Evolutionary conservation across 1,140 invertebrate genomes (phyloP).

Genomic region (Dysdera silvatica): DNA sequence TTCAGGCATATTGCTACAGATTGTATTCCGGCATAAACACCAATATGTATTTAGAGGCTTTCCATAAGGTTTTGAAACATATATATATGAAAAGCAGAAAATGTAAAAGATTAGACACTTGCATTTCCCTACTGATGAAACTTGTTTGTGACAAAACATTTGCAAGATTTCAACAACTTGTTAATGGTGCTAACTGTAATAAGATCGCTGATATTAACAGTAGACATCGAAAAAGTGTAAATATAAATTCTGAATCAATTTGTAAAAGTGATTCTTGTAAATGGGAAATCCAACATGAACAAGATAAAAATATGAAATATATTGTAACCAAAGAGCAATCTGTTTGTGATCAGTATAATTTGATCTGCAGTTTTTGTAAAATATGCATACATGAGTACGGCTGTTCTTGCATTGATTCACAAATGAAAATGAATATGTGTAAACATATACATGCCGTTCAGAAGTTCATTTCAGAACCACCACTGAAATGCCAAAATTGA

Average conservation of each 20-base stretch:
- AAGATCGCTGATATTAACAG: not conserved
- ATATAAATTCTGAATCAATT: not conserved
- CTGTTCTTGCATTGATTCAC: slow-evolving; percentile 6
- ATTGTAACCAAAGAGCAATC: not conserved
- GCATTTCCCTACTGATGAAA: slow-evolving; percentile 38
- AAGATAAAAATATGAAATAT: not conserved
- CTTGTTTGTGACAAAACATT: slow-evolving; percentile 51
- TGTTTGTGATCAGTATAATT: not conserved
- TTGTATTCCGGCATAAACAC: slow-evolving; percentile 11
- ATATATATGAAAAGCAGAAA: slow-evolving; percentile 7
- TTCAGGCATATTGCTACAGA: slow-evolving; percentile 8
- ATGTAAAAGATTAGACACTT: slow-evolving; percentile 1
- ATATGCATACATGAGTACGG: slow-evolving; percentile 1
- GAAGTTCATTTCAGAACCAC: no score
- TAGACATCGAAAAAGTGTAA: not conserved
- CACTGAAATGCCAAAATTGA: no score
- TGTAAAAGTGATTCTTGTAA: not conserved
- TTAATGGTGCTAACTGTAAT: not conserved
- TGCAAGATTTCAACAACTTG: slow-evolving; percentile 43
- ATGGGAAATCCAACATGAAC: not conserved
- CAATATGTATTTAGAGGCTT: slow-evolving; percentile 14
- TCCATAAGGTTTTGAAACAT: slow-evolving; percentile 9
- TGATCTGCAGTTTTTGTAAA: not conserved
- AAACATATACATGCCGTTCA: slow-evolving; percentile 19
- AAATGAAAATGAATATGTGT: slow-evolving; percentile 3